Evolutionary conservation across 2,888 invertebrate genomes (phyloP).

Genomic region (Abscondita cerata): DNA sequence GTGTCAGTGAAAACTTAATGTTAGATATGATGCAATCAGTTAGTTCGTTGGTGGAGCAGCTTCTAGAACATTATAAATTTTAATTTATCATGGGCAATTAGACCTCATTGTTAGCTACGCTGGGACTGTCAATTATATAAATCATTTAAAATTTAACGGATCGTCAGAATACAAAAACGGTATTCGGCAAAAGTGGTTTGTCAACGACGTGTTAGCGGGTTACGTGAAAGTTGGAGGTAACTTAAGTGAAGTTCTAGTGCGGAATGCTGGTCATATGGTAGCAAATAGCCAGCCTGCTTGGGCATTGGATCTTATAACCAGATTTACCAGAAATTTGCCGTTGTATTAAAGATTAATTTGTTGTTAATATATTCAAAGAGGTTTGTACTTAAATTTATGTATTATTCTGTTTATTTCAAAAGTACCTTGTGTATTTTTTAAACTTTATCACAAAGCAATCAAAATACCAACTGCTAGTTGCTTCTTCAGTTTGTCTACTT

Average conservation of each 20-base stretch:
- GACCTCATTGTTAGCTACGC: conserved; percentile 93
- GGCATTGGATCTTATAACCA: conserved; percentile 75
- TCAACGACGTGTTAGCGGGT: conserved; percentile 74
- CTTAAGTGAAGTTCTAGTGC: conserved; percentile 75
- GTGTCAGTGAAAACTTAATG: conserved; percentile 75
- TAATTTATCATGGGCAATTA: conserved; percentile 89
- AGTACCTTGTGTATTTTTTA: no score
- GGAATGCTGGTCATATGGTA: conserved; percentile 85
- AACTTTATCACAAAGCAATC: no score
- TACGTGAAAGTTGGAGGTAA: conserved; percentile 76
- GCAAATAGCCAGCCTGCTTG: conserved; percentile 80
- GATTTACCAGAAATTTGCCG: conserved; percentile 63
- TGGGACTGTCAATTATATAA: conserved; percentile 79
- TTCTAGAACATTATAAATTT: conserved; percentile 72
- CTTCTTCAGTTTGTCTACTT: no score
- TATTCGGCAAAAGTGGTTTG: conserved; percentile 72
- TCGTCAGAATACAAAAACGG: conserved; percentile 71
- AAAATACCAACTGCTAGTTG: no score
- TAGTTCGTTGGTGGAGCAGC: conserved; percentile 72
- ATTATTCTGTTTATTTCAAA: no score
- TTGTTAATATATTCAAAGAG: no score
- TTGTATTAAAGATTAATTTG: background rate
- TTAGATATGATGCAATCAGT: conserved; percentile 84
- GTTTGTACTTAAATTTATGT: no score
- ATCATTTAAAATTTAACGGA: conserved; percentile 72